These are phyloP conservation scores for Falco biarmicus DNA, from an alignment of 2,797 vertebrate species.

Conservation along the genomic window DNA sequence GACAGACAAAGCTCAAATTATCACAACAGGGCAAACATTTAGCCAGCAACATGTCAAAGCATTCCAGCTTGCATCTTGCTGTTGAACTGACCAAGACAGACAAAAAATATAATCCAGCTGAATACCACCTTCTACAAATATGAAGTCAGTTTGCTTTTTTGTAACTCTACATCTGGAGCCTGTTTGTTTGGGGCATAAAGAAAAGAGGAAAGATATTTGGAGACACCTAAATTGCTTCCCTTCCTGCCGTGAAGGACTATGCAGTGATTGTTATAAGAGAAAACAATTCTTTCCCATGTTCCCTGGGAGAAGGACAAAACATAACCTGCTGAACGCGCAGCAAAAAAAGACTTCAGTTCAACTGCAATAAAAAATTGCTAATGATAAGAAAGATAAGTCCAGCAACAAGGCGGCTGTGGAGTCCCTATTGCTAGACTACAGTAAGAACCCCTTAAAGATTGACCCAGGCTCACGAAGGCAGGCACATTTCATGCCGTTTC, in stretches of 20 bases:
- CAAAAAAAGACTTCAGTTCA: neutral
- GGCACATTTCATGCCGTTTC: neutral
- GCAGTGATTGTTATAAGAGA: slow-evolving; percentile 34
- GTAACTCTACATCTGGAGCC: slow-evolving; percentile 58
- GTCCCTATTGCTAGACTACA: neutral
- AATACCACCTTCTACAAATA: slow-evolving; percentile 43
- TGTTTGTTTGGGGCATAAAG: slow-evolving; percentile 53
- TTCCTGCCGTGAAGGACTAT: slow-evolving; percentile 55
- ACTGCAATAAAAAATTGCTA: neutral
- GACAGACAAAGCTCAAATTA: slow-evolving; percentile 62
- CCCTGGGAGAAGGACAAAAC: slow-evolving; percentile 43
- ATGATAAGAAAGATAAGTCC: neutral
- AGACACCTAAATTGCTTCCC: slow-evolving; percentile 62
- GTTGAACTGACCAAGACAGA: neutral
- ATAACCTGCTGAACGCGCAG: slow-evolving; percentile 42
- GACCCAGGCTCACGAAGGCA: neutral
- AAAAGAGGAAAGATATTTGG: slow-evolving; percentile 59
- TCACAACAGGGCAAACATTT: slow-evolving; percentile 54
- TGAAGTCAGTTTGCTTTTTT: slow-evolving; percentile 22
- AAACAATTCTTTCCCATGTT: slow-evolving; percentile 50
- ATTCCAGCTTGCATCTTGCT: slow-evolving; percentile 1
- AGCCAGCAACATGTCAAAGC: slow-evolving; percentile 39
- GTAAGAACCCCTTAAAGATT: neutral
- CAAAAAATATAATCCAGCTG: neutral
- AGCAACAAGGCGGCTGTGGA: neutral